Base-by-base conservation (phyloP, 2,888 invertebrate genomes). In the Philopedon plagiatum region DNA sequence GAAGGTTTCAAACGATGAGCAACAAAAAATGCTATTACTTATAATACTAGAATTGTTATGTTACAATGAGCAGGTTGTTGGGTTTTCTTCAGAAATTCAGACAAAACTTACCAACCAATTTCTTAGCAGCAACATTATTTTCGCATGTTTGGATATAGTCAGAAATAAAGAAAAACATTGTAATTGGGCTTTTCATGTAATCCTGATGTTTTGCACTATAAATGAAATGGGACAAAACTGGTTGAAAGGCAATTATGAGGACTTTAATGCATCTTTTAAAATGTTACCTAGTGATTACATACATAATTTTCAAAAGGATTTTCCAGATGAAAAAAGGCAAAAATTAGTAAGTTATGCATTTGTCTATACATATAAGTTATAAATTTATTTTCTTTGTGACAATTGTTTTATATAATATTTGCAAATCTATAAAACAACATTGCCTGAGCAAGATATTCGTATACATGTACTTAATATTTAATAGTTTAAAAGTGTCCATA, bases 211-310 rank as follows among this genome's bases (percentile, higher is more conserved):
- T 46, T 63, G 56, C 41, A 74, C 71, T 7, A 26, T 64, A 9
- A 75, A 72, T 44, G 76, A 76, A 49, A 11, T 64, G 3, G 74
- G 77, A 13, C 60, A 73, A 37, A 74, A 71, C 11, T 82, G 83
- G 81, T 71, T 84, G 32, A 77, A 80, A 60, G 78, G 78, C 19
- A 78, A 83, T 71, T 79, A 77, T 54, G 72, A 77, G 15, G 68
- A 76, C 21, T 65, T 83, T 13, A 73, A 76, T 34, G 76, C 77
- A 21, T 78, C 73, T 29, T 80, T 80, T 71, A 71, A 77, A 54
- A 68, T 71, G 49, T 75, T 76, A 49, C 66, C 77, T 11, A 63
- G 70, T 11, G 77, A 78, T n/a, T 75, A 70, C 32, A 56, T 71
- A n/a, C 57, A 70, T 26, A 70, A 57, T 29, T 68, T 77, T 49